Conservation (phyloP, 2,113 vertebrate genomes). For the Callipepla squamata region DNA sequence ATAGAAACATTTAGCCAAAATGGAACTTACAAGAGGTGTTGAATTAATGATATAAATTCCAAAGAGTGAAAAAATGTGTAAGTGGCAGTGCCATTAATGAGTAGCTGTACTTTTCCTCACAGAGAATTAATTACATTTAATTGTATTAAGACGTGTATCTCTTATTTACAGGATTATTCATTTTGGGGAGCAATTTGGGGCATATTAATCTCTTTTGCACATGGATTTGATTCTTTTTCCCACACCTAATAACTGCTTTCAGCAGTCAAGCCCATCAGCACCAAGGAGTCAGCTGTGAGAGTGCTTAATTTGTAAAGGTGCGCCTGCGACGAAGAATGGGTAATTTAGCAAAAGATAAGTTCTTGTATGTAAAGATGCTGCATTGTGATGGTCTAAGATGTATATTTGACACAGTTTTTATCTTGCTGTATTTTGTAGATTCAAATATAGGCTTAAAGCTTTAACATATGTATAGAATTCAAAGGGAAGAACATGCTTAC, state of each 20-base stretch:
- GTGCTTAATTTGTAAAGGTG: not conserved
- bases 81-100: not conserved
- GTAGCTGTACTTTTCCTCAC: not conserved
- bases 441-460: slow-evolving; percentile 42
- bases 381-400: slow-evolving; percentile 46
- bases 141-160: not conserved
- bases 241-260: not conserved
- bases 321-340: not conserved
- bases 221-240: not conserved
- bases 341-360: not conserved
- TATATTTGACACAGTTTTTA: slow-evolving; percentile 63
- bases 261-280: not conserved
- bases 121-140: not conserved
- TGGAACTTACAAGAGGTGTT: not conserved
- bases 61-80: not conserved
- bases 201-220: not conserved
- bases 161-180: not conserved
- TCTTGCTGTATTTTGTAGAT: slow-evolving; percentile 65
- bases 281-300: not conserved
- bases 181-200: not conserved
- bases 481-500: slow-evolving; percentile 49
- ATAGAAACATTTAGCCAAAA: not conserved
- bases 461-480: slow-evolving; percentile 68
- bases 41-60: not conserved
- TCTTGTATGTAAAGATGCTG: not conserved